Evolutionary conservation across 1,140 invertebrate genomes (phyloP), one percentile per base, ranked within the genome.

Genomic region (Bombyx mandarina): DNA sequence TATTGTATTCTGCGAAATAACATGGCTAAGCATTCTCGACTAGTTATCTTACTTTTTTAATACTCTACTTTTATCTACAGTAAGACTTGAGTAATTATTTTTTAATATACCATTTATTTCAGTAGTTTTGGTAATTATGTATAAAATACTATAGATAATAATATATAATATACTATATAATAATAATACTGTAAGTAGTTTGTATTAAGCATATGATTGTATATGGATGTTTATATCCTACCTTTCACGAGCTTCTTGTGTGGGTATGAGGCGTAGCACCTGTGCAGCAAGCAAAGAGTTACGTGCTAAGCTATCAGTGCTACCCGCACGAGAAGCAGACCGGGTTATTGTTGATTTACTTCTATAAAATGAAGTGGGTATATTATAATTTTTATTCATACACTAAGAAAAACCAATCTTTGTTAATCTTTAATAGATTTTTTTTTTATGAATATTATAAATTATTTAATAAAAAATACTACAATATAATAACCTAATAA

Each of bases 181-280:
- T 18, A 18, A 18, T 18, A 35, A 35, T 35, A 35, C 26, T 1
- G 4, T 35, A 35, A 35, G 4, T 35, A 35, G 26, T 35, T 35
- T 35, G 26, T 35, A 5, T 35, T 35, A 35, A 35, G 2, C 26
- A 35, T 35, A 35, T 35, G 26, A 35, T 35, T 35, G 26, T 35
- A 35, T 3, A 35, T 18, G 26, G 26, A 35, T 35, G 26, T 35
- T 35, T 35, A 35, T 35, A 35, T 35, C 26, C 26, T 35, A 93
- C 92, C 93, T 91, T 87, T 94, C 93, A 67, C 93, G 88, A 56
- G 93, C 94, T 78, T 94, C 93, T 51, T 93, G 91, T 3, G 93
- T 93, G 12, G 94, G 94, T 72, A 95, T 94, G 57, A 95, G 89
- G 83, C 94, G 92, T 53, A 95, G 76, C 55, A 94, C 93, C 86